Conservation (phyloP, 2,113 vertebrate species). For the Sapayoa aenigma region DNA sequence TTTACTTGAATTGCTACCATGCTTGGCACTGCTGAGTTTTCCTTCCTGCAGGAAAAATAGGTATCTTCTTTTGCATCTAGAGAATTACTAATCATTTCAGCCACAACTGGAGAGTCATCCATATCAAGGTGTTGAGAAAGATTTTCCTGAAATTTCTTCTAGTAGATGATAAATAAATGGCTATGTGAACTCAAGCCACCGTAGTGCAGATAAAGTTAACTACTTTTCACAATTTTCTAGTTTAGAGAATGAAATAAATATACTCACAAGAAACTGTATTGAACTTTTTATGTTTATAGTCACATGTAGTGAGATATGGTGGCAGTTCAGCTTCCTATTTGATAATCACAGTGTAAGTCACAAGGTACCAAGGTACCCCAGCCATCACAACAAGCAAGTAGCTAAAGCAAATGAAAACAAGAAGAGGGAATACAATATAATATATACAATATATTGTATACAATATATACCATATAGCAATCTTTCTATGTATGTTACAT, state of each 20-base stretch:
- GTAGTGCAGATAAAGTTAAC: not conserved
- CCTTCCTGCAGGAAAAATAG: not conserved
- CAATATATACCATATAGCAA: not conserved
- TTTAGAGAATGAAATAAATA: not conserved
- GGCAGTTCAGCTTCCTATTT: not conserved
- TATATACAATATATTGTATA: too few species aligned
- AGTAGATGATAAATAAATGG: not conserved
- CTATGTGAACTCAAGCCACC: fast-evolving
- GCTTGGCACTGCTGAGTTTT: not conserved
- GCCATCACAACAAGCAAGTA: not conserved
- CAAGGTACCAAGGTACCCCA: not conserved
- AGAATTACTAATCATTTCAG: not conserved
- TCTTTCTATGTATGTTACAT: not conserved
- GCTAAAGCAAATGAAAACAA: not conserved
- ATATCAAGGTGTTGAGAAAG: not conserved
- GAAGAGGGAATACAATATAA: not conserved
- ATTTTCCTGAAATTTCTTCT: not conserved
- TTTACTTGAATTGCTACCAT: not conserved
- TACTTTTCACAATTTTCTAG: not conserved
- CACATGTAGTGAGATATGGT: not conserved
- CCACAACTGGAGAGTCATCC: not conserved
- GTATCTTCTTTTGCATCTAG: not conserved
- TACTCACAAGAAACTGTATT: not conserved
- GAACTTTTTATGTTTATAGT: not conserved
- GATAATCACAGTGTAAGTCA: not conserved